These are phyloP conservation scores for Chromis chromis DNA, from an alignment of 2,797 vertebrate genomes.

Conservation along the genomic window DNA sequence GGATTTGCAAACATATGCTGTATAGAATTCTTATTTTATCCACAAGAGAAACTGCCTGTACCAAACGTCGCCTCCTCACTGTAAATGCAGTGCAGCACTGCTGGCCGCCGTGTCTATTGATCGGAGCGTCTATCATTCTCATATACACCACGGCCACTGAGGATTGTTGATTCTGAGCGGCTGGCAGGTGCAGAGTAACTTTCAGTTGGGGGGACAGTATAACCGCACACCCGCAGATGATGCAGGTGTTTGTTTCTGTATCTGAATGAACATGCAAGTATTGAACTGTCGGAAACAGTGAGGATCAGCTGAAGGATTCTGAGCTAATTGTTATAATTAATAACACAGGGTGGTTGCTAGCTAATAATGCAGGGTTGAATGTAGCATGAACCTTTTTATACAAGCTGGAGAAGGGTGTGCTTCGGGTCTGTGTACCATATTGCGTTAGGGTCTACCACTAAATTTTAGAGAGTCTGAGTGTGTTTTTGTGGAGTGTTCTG, in stretches of 20 bases:
- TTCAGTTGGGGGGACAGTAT: not conserved
- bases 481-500: too few relatives aligned
- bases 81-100: slow-evolving; percentile 8
- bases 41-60: slow-evolving; percentile 31
- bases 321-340: too few relatives aligned
- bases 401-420: too few relatives aligned
- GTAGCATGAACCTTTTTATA: too few relatives aligned
- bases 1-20: slow-evolving; percentile 36
- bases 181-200: not conserved
- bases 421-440: too few relatives aligned
- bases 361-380: too few relatives aligned
- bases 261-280: not conserved
- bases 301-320: not conserved
- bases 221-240: not conserved
- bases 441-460: too few relatives aligned
- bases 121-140: not conserved
- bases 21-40: slow-evolving; percentile 35
- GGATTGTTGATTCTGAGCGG: not conserved
- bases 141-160: not conserved
- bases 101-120: slow-evolving; percentile 7
- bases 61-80: slow-evolving; percentile 25
- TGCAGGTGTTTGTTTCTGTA: not conserved
- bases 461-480: too few relatives aligned
- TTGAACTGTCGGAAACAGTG: not conserved
- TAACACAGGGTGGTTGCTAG: too few relatives aligned